phyloP scores from a whole-genome alignment of 2,797 vertebrate species.

The Esox lucius region DNA sequence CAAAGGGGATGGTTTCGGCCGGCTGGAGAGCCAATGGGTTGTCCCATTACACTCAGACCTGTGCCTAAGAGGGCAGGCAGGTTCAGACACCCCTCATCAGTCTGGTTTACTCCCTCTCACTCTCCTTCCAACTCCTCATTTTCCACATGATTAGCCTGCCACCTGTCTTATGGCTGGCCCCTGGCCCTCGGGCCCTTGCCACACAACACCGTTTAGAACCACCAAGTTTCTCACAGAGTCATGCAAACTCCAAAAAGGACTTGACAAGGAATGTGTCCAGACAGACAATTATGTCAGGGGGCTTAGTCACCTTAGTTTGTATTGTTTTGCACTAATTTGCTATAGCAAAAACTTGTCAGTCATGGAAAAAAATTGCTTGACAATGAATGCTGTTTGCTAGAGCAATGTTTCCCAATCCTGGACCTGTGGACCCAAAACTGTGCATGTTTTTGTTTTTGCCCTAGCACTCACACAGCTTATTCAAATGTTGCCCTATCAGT shows the following conservation, averaged over 20 bases:
- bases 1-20: constrained; percentile 37
- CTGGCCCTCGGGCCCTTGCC: constrained; percentile 54
- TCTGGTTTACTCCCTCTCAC: constrained; percentile 50
- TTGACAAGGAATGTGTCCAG: neutral
- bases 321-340: neutral
- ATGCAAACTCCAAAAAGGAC: constrained; percentile 41
- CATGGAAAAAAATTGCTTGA: neutral
- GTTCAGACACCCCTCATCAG: constrained; percentile 66
- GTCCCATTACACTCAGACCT: constrained; percentile 64
- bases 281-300: neutral
- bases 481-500: too few species aligned
- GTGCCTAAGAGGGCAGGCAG: constrained; percentile 64
- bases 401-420: too few species aligned
- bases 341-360: neutral
- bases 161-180: constrained; percentile 76
- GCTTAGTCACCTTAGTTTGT: neutral
- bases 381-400: neutral
- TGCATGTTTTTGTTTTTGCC: too few species aligned
- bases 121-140: constrained; percentile 75
- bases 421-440: too few species aligned
- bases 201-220: constrained; percentile 70
- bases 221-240: constrained; percentile 64
- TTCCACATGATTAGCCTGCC: constrained; percentile 81
- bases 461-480: too few species aligned
- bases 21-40: constrained; percentile 49